Conservation (phyloP, 2,888 invertebrate genomes). For the Mactromeris polynyma region DNA sequence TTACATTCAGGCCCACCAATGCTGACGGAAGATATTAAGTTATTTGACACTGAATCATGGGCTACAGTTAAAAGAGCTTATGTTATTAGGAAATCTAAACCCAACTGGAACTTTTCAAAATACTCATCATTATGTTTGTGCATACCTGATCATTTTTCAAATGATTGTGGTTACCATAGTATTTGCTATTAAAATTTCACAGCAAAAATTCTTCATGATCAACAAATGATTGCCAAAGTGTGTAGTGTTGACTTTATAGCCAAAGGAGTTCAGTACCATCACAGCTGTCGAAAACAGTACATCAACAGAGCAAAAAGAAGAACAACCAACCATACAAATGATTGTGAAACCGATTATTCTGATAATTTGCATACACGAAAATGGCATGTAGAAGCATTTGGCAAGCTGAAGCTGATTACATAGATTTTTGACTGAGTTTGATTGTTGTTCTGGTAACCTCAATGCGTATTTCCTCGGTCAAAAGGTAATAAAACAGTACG, state of each 20-base stretch:
- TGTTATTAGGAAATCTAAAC: too few species aligned
- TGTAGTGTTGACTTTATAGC: not conserved
- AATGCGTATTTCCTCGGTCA: constrained; percentile 15
- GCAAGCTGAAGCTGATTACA: constrained; percentile 8
- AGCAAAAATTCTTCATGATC: not conserved
- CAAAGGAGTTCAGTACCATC: not conserved
- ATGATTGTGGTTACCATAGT: not conserved
- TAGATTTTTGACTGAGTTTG: constrained; percentile 19
- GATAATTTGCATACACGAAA: not conserved
- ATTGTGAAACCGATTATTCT: not conserved
- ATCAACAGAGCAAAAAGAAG: constrained; percentile 12
- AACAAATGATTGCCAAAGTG: not conserved
- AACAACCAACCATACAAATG: too few species aligned
- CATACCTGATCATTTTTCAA: not conserved
- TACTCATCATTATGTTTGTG: too few species aligned
- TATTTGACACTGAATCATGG: too few species aligned
- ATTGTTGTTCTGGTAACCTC: not conserved
- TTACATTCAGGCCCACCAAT: too few species aligned
- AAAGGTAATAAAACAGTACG: too few species aligned
- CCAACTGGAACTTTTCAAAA: too few species aligned
- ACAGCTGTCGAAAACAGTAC: too few species aligned
- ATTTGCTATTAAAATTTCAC: constrained; percentile 16
- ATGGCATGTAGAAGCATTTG: constrained; percentile 6
- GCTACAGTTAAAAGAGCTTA: too few species aligned
- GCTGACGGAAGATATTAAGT: too few species aligned